phyloP scores from a whole-genome alignment of 1,140 invertebrate species.

The Pachypeltis micranthus region DNA sequence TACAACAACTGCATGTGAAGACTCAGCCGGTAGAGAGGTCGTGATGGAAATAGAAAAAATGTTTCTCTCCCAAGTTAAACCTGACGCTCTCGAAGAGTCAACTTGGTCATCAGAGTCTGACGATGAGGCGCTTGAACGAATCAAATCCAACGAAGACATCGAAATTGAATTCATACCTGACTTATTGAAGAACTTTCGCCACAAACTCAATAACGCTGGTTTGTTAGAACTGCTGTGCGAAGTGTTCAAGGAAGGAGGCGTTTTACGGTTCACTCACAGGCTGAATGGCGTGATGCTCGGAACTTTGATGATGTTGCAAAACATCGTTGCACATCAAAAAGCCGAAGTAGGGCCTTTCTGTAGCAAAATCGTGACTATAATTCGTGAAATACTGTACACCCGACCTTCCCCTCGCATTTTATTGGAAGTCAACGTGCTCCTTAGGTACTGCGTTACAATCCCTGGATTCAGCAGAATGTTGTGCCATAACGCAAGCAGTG shows the following conservation, averaged over 20 bases:
- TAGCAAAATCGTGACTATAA: conserved; percentile 5
- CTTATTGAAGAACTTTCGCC: neutral
- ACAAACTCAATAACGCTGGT: conserved; percentile 10
- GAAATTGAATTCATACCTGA: conserved; percentile 6
- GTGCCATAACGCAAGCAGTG: conserved; percentile 7
- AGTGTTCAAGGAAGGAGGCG: conserved; percentile 9
- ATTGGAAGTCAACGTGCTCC: conserved; percentile 1
- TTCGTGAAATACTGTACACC: conserved; percentile 2
- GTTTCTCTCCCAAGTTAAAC: neutral
- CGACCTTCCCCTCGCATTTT: neutral
- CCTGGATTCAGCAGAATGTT: conserved; percentile 3
- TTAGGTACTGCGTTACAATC: neutral
- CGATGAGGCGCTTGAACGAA: neutral
- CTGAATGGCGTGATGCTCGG: conserved; percentile 2
- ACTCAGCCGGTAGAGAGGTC: neutral
- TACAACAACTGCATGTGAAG: neutral
- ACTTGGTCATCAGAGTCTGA: neutral
- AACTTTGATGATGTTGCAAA: conserved; percentile 1
- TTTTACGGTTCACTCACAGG: neutral
- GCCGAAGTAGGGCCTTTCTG: neutral
- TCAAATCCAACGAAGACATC: neutral
- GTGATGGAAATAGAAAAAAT: conserved; percentile 1
- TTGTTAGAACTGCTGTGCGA: conserved; percentile 7
- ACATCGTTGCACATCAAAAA: neutral
- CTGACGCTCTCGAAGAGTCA: neutral